These are phyloP conservation scores for Caenorhabditis briggsae DNA, from an alignment of 1,140 invertebrate species.

Conservation along the genomic window DNA sequence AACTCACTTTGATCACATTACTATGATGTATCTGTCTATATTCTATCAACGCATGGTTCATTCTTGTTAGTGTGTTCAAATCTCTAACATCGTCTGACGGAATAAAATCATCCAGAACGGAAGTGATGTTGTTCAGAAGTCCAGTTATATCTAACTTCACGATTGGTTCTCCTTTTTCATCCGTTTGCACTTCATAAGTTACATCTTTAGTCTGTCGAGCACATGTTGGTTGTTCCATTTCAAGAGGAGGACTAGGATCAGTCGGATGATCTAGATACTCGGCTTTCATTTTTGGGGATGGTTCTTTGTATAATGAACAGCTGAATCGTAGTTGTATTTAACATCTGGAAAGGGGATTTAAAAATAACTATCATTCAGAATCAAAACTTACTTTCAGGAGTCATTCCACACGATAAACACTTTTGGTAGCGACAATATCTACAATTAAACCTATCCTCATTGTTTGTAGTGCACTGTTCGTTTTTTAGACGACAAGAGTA, in stretches of 20 bases:
- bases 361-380: neutral
- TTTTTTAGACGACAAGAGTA: slow-evolving; percentile 32
- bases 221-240: neutral
- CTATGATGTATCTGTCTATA: slow-evolving; percentile 40
- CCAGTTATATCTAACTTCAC: slow-evolving; percentile 29
- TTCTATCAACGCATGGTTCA: slow-evolving; percentile 44
- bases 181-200: slow-evolving; percentile 41
- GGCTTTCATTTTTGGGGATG: slow-evolving; percentile 5
- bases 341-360: neutral
- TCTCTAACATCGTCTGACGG: neutral
- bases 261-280: neutral
- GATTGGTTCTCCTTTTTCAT: slow-evolving; percentile 37
- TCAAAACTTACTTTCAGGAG: slow-evolving; percentile 5
- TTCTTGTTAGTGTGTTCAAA: slow-evolving; percentile 31
- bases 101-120: slow-evolving; percentile 18
- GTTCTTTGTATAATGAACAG: slow-evolving; percentile 9
- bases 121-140: slow-evolving; percentile 40
- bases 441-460: slow-evolving; percentile 29
- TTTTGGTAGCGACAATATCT: slow-evolving; percentile 40
- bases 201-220: slow-evolving; percentile 33
- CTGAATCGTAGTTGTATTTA: slow-evolving; percentile 26
- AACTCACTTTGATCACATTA: slow-evolving; percentile 40
- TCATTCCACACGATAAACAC: slow-evolving; percentile 18
- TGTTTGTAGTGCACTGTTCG: slow-evolving; percentile 9
- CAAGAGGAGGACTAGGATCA: neutral